These are phyloP conservation scores for Agapornis canus DNA, from an alignment of 2,797 vertebrate genomes.

Conservation along the genomic window DNA sequence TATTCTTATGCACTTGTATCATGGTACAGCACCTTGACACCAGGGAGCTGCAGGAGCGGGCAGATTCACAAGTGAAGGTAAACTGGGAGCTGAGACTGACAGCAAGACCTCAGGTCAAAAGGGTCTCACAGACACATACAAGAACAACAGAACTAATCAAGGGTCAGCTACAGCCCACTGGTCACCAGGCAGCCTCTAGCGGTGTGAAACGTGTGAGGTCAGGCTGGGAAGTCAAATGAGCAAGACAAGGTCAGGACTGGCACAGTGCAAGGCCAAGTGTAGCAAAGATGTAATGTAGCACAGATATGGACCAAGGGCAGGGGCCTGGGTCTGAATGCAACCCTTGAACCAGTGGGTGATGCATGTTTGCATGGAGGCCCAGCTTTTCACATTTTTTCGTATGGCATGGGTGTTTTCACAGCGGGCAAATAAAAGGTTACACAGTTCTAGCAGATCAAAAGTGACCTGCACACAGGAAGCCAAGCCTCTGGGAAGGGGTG, in stretches of 20 bases:
- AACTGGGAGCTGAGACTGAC: not conserved
- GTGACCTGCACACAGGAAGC: not conserved
- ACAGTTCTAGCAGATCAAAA: not conserved
- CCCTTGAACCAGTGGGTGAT: fast-evolving
- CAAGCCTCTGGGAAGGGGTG: not conserved
- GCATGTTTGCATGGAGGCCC: not conserved
- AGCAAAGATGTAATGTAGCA: not conserved
- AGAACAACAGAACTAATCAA: not conserved
- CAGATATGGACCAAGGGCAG: not conserved
- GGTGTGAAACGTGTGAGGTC: not conserved
- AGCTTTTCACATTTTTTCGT: not conserved
- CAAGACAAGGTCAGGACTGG: not conserved
- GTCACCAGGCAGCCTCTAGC: not conserved
- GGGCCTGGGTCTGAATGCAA: not conserved
- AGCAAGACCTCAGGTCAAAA: not conserved
- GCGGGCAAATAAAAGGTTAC: not conserved
- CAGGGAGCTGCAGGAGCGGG: not conserved
- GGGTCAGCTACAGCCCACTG: not conserved
- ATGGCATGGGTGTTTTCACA: not conserved
- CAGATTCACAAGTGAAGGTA: not conserved
- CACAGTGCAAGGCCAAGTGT: not conserved
- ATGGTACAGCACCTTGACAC: not conserved
- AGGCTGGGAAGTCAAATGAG: not conserved
- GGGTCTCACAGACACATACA: not conserved
- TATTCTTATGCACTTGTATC: not conserved